Evolutionary conservation across 2,888 invertebrate genomes (phyloP).

Genomic region (Ethmia dodecea): DNA sequence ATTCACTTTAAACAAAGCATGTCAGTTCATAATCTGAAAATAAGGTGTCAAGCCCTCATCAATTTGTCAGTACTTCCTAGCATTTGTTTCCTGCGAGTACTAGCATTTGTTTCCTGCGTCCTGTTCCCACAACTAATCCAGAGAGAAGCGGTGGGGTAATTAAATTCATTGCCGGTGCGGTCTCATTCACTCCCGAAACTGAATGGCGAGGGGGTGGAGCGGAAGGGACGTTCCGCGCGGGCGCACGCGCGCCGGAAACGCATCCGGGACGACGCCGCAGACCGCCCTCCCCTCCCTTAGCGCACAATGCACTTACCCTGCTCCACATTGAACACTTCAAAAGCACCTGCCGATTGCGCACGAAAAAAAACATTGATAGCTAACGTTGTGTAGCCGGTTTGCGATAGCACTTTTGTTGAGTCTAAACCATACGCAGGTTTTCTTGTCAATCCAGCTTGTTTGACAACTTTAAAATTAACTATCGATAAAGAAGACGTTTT

Average conservation of each 20-base stretch:
- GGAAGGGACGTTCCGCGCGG: constrained; percentile 71
- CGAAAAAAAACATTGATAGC: background rate
- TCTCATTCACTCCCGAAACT: constrained; percentile 49
- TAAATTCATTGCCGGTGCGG: constrained; percentile 32
- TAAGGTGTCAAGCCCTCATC: too few relatives aligned
- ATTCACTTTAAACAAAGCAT: too few relatives aligned
- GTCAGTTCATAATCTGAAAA: too few relatives aligned
- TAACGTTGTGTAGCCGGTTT: too few relatives aligned
- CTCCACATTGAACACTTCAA: background rate
- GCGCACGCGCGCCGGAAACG: constrained; percentile 64
- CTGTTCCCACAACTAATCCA: constrained; percentile 33
- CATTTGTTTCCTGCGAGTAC: too few relatives aligned
- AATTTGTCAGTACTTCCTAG: too few relatives aligned
- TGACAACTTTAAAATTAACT: too few relatives aligned
- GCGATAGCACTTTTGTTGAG: too few relatives aligned
- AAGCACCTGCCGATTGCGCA: background rate
- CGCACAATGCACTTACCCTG: constrained; percentile 31
- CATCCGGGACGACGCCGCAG: constrained; percentile 71
- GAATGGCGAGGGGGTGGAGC: constrained; percentile 60
- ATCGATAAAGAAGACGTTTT: too few relatives aligned
- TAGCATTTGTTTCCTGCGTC: too few relatives aligned
- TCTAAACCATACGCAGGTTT: too few relatives aligned
- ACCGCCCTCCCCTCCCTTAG: constrained; percentile 42
- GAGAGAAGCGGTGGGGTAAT: constrained; percentile 27
- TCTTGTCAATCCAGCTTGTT: too few relatives aligned